Conservation (phyloP, 2,113 vertebrate genomes). For the Sturnus vulgaris region DNA sequence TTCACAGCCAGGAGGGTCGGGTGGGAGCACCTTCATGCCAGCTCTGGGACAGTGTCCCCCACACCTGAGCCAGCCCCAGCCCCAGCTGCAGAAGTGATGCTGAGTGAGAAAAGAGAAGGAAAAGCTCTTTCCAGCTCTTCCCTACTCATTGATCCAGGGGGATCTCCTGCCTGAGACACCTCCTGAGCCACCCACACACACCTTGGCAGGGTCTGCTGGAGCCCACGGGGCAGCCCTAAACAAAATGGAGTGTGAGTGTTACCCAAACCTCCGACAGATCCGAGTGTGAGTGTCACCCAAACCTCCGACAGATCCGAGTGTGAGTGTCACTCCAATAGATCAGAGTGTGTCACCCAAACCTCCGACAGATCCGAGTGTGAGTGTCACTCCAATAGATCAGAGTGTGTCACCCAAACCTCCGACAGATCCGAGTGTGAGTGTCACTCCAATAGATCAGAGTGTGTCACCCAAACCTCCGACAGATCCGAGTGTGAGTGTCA, state of each 20-base stretch:
- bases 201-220: neutral
- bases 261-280: rapidly evolving
- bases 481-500: rapidly evolving
- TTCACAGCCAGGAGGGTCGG: rapidly evolving
- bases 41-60: rapidly evolving
- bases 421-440: rapidly evolving
- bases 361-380: rapidly evolving
- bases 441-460: too few species aligned
- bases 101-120: rapidly evolving
- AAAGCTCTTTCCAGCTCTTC: neutral
- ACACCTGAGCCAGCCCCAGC: rapidly evolving
- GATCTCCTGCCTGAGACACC: neutral
- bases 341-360: neutral
- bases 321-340: too few species aligned
- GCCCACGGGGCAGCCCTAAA: neutral
- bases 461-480: rapidly evolving
- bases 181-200: neutral
- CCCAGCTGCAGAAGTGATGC: neutral
- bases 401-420: rapidly evolving
- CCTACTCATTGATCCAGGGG: rapidly evolving
- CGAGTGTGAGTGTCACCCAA: rapidly evolving
- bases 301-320: neutral
- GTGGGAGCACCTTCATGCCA: neutral
- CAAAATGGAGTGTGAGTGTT: too few species aligned
- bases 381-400: too few species aligned